Conservation (phyloP, 2,888 invertebrate species). For the Gastracanthus pulcherrimus region DNA sequence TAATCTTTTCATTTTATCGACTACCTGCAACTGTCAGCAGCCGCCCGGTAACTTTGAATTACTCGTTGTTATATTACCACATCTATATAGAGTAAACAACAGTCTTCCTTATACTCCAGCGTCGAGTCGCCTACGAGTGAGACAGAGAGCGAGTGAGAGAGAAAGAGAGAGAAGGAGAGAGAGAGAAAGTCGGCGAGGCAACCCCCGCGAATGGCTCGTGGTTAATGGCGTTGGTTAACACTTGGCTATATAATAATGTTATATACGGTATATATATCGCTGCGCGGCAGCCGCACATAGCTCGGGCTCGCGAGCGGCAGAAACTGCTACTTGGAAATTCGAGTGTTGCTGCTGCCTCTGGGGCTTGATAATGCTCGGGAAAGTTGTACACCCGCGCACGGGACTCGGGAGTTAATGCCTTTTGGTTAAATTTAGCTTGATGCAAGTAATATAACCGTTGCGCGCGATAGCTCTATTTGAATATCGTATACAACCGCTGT, state of each 20-base stretch:
- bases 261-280: constrained; percentile 62
- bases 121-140: not conserved
- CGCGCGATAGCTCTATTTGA: constrained; percentile 8
- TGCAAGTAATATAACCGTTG: constrained; percentile 14
- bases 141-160: not conserved
- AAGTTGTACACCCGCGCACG: no score
- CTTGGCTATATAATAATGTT: constrained; percentile 67
- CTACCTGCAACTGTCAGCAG: constrained; percentile 40
- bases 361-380: not conserved
- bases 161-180: not conserved
- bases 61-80: constrained; percentile 27
- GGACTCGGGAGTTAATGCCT: constrained; percentile 15
- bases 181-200: constrained; percentile 44
- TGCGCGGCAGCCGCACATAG: no score
- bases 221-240: constrained; percentile 69
- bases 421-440: constrained; percentile 43
- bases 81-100: not conserved
- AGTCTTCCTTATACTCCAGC: constrained; percentile 18
- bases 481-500: not conserved
- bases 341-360: constrained; percentile 51
- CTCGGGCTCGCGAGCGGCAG: constrained; percentile 55
- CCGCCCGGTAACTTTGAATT: constrained; percentile 34
- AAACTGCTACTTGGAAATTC: constrained; percentile 61
- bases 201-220: constrained; percentile 15
- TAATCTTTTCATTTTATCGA: constrained; percentile 44